Percentiles rank a stretch among this genome's conserved stretches.
These are phyloP conservation scores for Drosophila bipectinata DNA, from an alignment of 1,140 invertebrate genomes.

Conservation along the genomic window DNA sequence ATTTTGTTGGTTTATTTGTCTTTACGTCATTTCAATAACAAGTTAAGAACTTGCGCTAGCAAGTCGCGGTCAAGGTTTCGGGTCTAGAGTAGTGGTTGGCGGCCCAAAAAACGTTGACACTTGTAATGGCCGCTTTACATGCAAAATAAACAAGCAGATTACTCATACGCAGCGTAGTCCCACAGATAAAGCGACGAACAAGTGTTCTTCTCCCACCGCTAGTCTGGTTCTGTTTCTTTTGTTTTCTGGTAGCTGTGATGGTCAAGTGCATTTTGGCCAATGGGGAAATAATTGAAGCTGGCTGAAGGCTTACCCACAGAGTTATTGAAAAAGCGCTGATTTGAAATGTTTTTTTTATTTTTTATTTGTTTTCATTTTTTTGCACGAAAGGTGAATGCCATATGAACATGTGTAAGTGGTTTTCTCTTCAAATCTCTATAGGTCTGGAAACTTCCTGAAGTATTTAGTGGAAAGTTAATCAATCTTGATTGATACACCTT, in stretches of 20 bases:
- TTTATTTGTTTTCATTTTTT: conserved; percentile 2
- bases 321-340: conserved; percentile 64
- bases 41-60: conserved; percentile 38
- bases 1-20: neutral
- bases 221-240: conserved; percentile 11
- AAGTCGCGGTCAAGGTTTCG: conserved; percentile 46
- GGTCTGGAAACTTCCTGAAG: conserved; percentile 56
- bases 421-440: conserved; percentile 1
- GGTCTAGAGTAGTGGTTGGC: conserved; percentile 2
- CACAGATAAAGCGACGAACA: conserved; percentile 20
- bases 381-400: conserved; percentile 62
- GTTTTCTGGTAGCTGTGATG: conserved; percentile 11
- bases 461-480: neutral
- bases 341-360: conserved; percentile 35
- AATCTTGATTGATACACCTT: too few species aligned
- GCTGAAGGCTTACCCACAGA: conserved; percentile 51
- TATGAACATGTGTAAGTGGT: conserved; percentile 32
- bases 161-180: conserved; percentile 64
- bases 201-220: neutral
- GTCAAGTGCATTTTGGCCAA: conserved; percentile 41
- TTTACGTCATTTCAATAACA: conserved; percentile 51
- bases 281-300: conserved; percentile 60
- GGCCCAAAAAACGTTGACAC: conserved; percentile 34
- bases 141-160: conserved; percentile 39
- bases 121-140: conserved; percentile 70